phyloP scores from a whole-genome alignment of 2,888 invertebrate genomes.

The Adelphocoris suturalis region DNA sequence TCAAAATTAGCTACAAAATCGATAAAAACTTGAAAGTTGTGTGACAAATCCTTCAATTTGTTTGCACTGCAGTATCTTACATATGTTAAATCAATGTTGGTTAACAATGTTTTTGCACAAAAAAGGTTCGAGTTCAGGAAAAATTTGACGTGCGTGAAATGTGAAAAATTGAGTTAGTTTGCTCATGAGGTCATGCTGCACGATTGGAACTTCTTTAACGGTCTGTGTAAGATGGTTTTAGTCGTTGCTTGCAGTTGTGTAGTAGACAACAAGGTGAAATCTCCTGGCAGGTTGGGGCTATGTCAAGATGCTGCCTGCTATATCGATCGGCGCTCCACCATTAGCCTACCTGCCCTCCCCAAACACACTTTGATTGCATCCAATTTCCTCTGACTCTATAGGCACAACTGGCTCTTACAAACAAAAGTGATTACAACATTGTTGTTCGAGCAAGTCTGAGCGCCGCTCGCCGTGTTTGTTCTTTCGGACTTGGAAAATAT shows the following conservation, averaged over 20 bases:
- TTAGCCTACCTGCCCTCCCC: conserved; percentile 60
- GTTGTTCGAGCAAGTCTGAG: not conserved
- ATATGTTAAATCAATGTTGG: no score
- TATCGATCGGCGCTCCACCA: conserved; percentile 55
- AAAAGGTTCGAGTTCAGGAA: no score
- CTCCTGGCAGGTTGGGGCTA: conserved; percentile 39
- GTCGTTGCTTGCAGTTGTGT: not conserved
- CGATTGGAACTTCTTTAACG: no score
- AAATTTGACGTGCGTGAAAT: no score
- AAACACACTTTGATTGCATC: conserved; percentile 67
- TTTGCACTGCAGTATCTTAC: no score
- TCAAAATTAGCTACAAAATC: no score
- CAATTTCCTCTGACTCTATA: conserved; percentile 67
- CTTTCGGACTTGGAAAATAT: not conserved
- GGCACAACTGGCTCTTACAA: conserved; percentile 53
- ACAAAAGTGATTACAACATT: conserved; percentile 61
- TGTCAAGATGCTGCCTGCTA: conserved; percentile 44
- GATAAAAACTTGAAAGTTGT: no score
- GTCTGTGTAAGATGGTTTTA: not conserved
- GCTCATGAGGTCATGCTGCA: no score
- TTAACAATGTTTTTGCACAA: no score
- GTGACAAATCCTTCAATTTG: no score
- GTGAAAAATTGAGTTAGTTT: no score
- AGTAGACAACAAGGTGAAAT: conserved; percentile 22
- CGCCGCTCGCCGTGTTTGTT: not conserved